These are phyloP conservation scores for Orius insidiosus DNA, from an alignment of 1,140 invertebrate genomes.

Conservation along the genomic window DNA sequence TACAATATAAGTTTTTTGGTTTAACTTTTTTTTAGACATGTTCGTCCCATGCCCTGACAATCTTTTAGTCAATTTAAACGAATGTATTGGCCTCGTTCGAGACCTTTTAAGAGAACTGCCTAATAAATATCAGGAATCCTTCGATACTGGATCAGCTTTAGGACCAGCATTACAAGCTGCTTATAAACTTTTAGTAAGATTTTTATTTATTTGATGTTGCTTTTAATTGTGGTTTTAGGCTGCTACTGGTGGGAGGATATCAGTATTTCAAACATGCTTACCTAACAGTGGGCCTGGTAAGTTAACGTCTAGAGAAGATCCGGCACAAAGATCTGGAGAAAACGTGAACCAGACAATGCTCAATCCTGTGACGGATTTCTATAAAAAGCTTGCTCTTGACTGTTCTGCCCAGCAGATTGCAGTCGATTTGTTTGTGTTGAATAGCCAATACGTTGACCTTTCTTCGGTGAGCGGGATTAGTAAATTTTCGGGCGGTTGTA, in stretches of 20 bases:
- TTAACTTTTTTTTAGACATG: constrained; percentile 37
- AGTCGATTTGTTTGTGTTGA: constrained; percentile 88
- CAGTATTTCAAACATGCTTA: constrained; percentile 81
- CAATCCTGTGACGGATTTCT: constrained; percentile 94
- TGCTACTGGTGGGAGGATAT: constrained; percentile 84
- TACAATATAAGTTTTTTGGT: not conserved
- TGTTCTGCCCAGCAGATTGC: constrained; percentile 92
- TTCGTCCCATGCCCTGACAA: constrained; percentile 81
- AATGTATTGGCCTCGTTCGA: constrained; percentile 58
- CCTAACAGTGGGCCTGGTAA: constrained; percentile 82
- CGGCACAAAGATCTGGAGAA: constrained; percentile 60
- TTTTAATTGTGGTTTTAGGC: constrained; percentile 41
- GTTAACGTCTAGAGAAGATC: constrained; percentile 70
- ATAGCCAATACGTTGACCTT: constrained; percentile 84
- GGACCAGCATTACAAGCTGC: constrained; percentile 86
- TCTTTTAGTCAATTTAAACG: constrained; percentile 80
- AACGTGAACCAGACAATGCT: constrained; percentile 55
- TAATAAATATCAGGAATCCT: constrained; percentile 49
- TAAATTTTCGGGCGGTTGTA: constrained; percentile 86
- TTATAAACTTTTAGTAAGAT: constrained; percentile 75
- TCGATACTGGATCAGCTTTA: constrained; percentile 64
- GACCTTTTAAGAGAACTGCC: constrained; percentile 72
- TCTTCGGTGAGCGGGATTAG: constrained; percentile 83
- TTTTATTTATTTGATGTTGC: too few relatives aligned
- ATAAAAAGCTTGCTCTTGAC: constrained; percentile 89